These are phyloP conservation scores for Pantherophis vulpinus DNA, from an alignment of 2,797 vertebrate genomes.

Conservation along the genomic window DNA sequence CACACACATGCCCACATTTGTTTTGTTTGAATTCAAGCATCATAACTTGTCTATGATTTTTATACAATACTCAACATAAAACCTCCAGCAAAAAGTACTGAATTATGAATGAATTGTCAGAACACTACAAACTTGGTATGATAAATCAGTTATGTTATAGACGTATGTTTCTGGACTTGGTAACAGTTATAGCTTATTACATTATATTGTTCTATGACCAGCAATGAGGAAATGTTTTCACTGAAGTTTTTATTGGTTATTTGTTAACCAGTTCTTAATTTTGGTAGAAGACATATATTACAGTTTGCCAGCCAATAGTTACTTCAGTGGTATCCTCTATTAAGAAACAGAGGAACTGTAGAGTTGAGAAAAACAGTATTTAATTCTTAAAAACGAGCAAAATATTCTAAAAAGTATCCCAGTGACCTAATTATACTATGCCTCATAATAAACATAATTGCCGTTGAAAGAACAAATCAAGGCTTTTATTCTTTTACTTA, in stretches of 20 bases:
- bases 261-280: background rate
- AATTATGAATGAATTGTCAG: background rate
- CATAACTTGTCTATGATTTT: background rate
- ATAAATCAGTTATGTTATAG: background rate
- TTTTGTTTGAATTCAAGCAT: background rate
- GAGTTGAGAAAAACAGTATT: background rate
- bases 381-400: background rate
- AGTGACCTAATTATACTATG: background rate
- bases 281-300: background rate
- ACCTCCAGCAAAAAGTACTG: background rate
- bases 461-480: no score
- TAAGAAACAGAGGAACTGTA: background rate
- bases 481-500: background rate
- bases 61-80: background rate
- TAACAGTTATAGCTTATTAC: background rate
- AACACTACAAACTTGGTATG: background rate
- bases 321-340: background rate
- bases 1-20: background rate
- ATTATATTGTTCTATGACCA: background rate
- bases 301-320: background rate
- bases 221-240: background rate
- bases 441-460: background rate
- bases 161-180: background rate
- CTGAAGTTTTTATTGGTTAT: background rate
- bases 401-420: background rate